A percentile compares a stretch with the other conserved stretches of the same genome.
Conservation (phyloP, 2,797 vertebrate species). For the Lophius americanus region DNA sequence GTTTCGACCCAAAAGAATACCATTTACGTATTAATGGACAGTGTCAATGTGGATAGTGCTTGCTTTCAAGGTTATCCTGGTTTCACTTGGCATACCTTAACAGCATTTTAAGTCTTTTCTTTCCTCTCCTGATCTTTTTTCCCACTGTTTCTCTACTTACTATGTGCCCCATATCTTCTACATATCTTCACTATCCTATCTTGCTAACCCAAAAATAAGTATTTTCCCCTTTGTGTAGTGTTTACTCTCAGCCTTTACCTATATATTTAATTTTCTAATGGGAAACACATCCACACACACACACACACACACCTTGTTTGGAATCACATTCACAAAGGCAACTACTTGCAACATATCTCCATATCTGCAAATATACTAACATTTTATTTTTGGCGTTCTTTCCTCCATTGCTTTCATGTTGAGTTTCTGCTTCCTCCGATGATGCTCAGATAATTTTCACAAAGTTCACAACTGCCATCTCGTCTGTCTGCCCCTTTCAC, state of each 20-base stretch:
- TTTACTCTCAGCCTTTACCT: slow-evolving; percentile 63
- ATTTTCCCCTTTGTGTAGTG: slow-evolving; percentile 49
- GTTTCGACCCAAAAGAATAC: slow-evolving; percentile 27
- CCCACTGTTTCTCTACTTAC: slow-evolving; percentile 21
- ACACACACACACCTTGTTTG: slow-evolving; percentile 37
- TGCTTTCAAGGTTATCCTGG: slow-evolving; percentile 29
- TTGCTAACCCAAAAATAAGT: slow-evolving; percentile 34
- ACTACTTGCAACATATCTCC: background rate
- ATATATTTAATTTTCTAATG: slow-evolving; percentile 68
- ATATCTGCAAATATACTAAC: background rate
- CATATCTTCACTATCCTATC: slow-evolving; percentile 15
- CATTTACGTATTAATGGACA: slow-evolving; percentile 26
- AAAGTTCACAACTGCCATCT: slow-evolving; percentile 39
- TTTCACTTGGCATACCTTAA: slow-evolving; percentile 35
- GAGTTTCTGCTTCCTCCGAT: slow-evolving; percentile 7
- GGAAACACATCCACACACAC: slow-evolving; percentile 21
- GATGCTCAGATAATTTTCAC: slow-evolving; percentile 32
- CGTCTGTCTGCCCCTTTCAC: slow-evolving; percentile 37
- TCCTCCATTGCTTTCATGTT: background rate
- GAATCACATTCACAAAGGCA: background rate
- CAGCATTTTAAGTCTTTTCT: slow-evolving; percentile 7
- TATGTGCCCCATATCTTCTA: slow-evolving; percentile 11
- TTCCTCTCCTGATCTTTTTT: slow-evolving; percentile 26
- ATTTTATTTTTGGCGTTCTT: background rate
- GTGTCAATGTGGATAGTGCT: slow-evolving; percentile 6